Conservation (phyloP, 2,888 invertebrate species). For the Nephrocerus scutellatus region DNA sequence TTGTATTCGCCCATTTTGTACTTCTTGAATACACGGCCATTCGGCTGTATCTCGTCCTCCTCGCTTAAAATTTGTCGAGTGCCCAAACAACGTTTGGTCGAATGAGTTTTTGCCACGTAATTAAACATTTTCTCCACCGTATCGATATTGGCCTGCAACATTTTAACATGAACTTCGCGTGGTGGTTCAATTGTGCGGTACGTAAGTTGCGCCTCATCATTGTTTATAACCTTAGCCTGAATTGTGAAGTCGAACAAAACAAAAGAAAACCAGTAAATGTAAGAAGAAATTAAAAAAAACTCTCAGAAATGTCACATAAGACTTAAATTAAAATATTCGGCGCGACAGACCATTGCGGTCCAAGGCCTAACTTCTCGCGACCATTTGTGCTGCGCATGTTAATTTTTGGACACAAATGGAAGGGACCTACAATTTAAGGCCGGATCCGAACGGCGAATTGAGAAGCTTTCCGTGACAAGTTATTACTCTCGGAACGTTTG, state of each 20-base stretch:
- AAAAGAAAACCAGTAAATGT: conserved; percentile 3
- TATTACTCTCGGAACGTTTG: too few species aligned
- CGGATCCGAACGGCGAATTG: too few species aligned
- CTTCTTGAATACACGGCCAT: conserved; percentile 94
- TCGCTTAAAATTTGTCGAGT: conserved; percentile 85
- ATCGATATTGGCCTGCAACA: conserved; percentile 69
- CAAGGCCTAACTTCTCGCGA: too few species aligned
- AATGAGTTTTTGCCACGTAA: conserved; percentile 68
- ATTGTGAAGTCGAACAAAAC: conserved; percentile 19
- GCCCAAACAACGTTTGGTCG: conserved; percentile 72
- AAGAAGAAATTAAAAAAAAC: conserved; percentile 6
- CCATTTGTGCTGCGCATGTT: background rate
- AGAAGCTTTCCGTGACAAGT: too few species aligned
- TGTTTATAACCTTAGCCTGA: conserved; percentile 64
- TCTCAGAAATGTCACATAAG: too few species aligned
- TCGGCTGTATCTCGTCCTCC: conserved; percentile 89
- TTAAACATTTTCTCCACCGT: conserved; percentile 79
- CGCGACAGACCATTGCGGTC: too few species aligned
- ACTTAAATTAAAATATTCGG: too few species aligned
- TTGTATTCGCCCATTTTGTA: conserved; percentile 88
- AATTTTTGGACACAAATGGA: background rate
- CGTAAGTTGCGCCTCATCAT: conserved; percentile 60
- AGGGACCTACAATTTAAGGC: too few species aligned
- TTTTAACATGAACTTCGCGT: conserved; percentile 61
- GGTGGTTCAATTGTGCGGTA: conserved; percentile 67